These are phyloP conservation scores for Pyrocoelia pectoralis DNA, from an alignment of 2,888 invertebrate genomes.

Conservation along the genomic window DNA sequence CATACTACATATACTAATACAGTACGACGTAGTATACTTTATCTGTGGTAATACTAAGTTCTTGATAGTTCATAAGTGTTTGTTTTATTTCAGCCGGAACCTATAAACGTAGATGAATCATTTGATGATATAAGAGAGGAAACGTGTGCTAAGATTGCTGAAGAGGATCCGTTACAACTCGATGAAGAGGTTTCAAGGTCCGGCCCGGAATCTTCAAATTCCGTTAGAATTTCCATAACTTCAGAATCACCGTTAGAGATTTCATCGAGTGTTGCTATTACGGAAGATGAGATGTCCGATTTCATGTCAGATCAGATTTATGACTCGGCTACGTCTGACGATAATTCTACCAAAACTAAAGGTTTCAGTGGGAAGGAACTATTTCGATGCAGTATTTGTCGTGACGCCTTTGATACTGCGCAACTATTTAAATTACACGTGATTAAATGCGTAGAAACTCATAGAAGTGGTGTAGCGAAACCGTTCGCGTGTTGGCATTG, in stretches of 20 bases:
- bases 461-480: conserved; percentile 33
- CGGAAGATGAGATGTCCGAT: conserved; percentile 20
- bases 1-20: too few relatives aligned
- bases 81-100: neutral
- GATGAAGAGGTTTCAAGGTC: neutral
- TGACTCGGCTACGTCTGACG: conserved; percentile 8
- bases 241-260: neutral
- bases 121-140: neutral
- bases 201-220: too few relatives aligned
- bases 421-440: conserved; percentile 58
- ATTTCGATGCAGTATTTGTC: conserved; percentile 64
- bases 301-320: neutral
- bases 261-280: neutral
- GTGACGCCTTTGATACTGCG: conserved; percentile 52
- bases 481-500: conserved; percentile 64
- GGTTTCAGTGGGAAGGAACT: conserved; percentile 59
- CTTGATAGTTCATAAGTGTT: too few relatives aligned
- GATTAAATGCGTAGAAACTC: conserved; percentile 40
- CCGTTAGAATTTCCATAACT: neutral
- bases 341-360: conserved; percentile 4
- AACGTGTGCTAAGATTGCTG: neutral
- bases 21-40: too few relatives aligned
- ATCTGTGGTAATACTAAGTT: too few relatives aligned
- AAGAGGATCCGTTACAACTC: neutral
- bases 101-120: neutral